Base-by-base conservation (phyloP, 2,888 invertebrate species). In the Lymantria dispar region DNA sequence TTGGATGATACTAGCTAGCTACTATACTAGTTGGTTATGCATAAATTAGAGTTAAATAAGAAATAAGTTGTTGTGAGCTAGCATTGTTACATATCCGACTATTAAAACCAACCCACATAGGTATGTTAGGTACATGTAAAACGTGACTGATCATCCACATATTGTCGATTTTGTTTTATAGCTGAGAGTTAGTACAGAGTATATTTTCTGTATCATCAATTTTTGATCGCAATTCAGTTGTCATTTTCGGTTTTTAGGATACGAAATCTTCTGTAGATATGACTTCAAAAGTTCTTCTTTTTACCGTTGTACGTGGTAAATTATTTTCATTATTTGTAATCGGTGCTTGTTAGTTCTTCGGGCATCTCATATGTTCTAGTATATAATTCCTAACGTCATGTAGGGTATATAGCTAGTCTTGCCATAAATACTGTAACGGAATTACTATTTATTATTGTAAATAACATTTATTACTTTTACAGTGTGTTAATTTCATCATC, bases 281-380 rank as follows among this genome's bases (percentile, higher is more conserved):
- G 12, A 33, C 51, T 14, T 51, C 53, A 30, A 51, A 40, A 12
- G 46, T 53, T 57, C 53, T 53, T 48, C 48, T 7, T n/a, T 41
- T 22, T 36, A 8, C 36, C 36, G 36, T 36, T 36, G 36, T 42
- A 42, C 10, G 42, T 42, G 42, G 42, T 42, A 42, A 22, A 36
- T 36, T 36, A 36, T 36, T 36, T 36, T 36, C 36, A 36, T 36
- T 36, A 36, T 36, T 36, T 42, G 22, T 42, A 42, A 42, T 22
- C 15, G 22, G 42, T 8, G 42, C 22, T 15, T 42, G 42, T 42
- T 36, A 33, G 12, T 10, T 45, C 15, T 15, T 45, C 10, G 11
- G 10, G 33, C 10, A 13, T 12, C 11, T 9, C 9, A 11, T 2
- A 13, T 33, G 31, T 31, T 44, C 15, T 44, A 33, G 11, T 36